These are phyloP conservation scores for Bombus superbus DNA, from an alignment of 1,140 invertebrate genomes.

Conservation along the genomic window DNA sequence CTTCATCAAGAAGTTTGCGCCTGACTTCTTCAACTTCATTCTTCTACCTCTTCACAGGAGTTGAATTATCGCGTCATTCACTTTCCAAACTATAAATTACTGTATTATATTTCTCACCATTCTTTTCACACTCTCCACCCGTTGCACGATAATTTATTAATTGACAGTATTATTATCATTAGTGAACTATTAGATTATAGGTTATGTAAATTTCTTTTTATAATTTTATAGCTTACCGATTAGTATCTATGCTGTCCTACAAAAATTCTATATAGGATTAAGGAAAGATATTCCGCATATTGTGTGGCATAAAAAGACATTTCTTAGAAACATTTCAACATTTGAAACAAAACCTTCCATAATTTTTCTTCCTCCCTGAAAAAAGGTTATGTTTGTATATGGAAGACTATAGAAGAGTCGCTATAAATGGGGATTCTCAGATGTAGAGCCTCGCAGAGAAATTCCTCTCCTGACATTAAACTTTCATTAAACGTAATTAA, in stretches of 20 bases:
- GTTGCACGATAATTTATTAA: neutral
- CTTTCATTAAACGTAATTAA: constrained; percentile 58
- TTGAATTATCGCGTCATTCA: constrained; percentile 22
- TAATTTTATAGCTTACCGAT: neutral
- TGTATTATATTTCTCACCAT: neutral
- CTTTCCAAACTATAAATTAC: neutral
- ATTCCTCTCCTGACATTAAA: constrained; percentile 44
- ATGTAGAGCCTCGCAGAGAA: neutral
- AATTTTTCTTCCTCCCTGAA: neutral
- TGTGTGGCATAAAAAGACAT: too few species aligned
- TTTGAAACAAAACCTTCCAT: neutral
- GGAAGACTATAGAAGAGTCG: neutral
- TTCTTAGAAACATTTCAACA: neutral
- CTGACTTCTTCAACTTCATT: constrained; percentile 5
- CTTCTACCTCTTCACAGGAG: neutral
- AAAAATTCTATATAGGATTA: neutral
- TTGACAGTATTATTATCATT: too few species aligned
- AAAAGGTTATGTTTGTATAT: neutral
- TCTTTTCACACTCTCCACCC: too few species aligned
- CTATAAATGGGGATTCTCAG: neutral
- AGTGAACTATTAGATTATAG: neutral
- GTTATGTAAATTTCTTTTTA: neutral
- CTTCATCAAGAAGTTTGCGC: constrained; percentile 34
- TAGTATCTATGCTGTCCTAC: neutral
- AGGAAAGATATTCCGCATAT: too few species aligned